phyloP scores from a whole-genome alignment of 53 echinoderm and acorn worm genomes.

The Stichopus horrens region DNA sequence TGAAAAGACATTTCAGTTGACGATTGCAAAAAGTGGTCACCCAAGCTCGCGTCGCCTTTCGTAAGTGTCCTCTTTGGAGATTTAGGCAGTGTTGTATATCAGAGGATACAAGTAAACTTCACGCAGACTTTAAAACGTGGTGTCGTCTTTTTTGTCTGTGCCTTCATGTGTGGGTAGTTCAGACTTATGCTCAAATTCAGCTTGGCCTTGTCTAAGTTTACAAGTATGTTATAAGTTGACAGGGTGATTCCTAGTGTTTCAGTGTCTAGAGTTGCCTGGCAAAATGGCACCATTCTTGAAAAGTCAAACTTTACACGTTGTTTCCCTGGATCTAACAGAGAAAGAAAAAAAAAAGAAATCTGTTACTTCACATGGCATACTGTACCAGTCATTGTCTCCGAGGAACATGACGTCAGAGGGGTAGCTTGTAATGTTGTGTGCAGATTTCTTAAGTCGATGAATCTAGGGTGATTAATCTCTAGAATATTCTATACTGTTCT shows the following conservation, averaged over 20 bases:
- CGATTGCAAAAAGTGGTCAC: not conserved
- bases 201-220: not conserved
- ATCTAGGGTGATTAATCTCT: no score
- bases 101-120: not conserved
- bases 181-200: not conserved
- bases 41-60: not conserved
- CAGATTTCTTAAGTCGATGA: no score
- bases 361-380: no score
- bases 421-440: no score
- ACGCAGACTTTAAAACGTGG: not conserved
- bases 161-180: not conserved
- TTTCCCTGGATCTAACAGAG: not conserved
- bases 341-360: not conserved
- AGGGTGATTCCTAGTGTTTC: not conserved
- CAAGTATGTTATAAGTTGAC: not conserved
- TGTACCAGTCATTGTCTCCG: no score
- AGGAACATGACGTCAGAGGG: no score
- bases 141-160: not conserved
- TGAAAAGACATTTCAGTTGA: not conserved
- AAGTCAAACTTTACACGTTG: not conserved
- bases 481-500: no score
- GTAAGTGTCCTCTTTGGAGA: not conserved
- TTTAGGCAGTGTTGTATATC: not conserved
- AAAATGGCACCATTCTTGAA: not conserved
- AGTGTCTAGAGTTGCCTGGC: not conserved